A percentile compares a stretch with the other conserved stretches of the same genome.
Conservation (phyloP, 1,140 invertebrate genomes). For the Apis florea region DNA sequence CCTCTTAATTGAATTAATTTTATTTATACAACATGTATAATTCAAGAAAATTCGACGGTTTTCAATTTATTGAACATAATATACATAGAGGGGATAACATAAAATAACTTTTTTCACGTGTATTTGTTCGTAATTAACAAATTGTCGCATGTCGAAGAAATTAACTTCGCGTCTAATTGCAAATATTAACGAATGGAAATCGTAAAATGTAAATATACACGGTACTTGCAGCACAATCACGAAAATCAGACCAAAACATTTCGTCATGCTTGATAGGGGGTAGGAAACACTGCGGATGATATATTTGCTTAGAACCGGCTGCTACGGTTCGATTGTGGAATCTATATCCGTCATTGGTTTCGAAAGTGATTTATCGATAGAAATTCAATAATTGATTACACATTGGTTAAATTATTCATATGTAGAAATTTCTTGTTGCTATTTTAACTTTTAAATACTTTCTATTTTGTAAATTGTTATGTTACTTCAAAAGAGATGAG, state of each 20-base stretch:
- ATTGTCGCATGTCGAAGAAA: background rate
- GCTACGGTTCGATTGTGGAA: slow-evolving; percentile 12
- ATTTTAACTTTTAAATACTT: background rate
- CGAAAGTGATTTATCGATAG: slow-evolving; percentile 21
- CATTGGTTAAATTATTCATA: slow-evolving; percentile 9
- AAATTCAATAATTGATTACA: slow-evolving; percentile 20
- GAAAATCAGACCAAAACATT: slow-evolving; percentile 16
- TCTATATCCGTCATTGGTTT: slow-evolving; percentile 5
- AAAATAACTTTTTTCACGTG: background rate
- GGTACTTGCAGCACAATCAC: slow-evolving; percentile 7
- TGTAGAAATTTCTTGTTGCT: background rate
- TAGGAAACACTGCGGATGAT: slow-evolving; percentile 1
- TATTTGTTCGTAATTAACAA: background rate
- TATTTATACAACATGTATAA: too few species aligned
- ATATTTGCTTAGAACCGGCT: slow-evolving; percentile 16
- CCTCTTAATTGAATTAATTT: too few species aligned
- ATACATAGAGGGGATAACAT: too few species aligned
- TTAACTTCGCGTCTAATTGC: slow-evolving; percentile 1
- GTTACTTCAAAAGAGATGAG: too few species aligned
- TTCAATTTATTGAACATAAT: background rate
- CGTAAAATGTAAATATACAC: slow-evolving; percentile 29
- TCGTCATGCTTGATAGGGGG: slow-evolving; percentile 13
- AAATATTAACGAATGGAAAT: slow-evolving; percentile 25
- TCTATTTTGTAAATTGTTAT: background rate
- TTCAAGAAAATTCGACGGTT: too few species aligned